Evolutionary conservation across 2,888 invertebrate species (phyloP), one percentile per base, ranked within the genome.

Genomic region (Tillus elongatus): DNA sequence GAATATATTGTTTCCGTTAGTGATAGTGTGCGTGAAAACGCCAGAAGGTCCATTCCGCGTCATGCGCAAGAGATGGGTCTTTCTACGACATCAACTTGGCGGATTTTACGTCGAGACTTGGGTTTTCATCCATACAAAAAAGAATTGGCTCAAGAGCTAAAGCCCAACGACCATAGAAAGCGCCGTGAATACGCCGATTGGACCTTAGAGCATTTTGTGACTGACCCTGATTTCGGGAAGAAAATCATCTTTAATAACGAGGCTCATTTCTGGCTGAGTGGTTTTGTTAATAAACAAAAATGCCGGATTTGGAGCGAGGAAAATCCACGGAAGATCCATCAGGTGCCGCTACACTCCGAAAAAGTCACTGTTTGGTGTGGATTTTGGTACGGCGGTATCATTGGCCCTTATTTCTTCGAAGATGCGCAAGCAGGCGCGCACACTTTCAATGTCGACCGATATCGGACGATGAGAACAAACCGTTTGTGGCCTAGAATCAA

Each of bases 351-450:
- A n/a, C 24, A 19, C 24, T 19, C 24, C 24, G 24, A 8, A 19
- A 19, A n/a, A 19, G 24, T 19, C n/a, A 19, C n/a, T 19, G 24
- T 19, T 19, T 19, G 24, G 24, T 19, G 24, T 19, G 24, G 24
- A 19, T 19, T n/a, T 19, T n/a, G n/a, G 24, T 19, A 6, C 6
- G 24, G 24, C 24, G 24, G 24, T n/a, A 19, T 19, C 24, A 19
- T 19, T n/a, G 24, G n/a, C 24, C 24, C 24, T n/a, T n/a, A n/a
- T 19, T 19, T 19, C 24, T 19, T 19, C 24, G n/a, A 19, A 19
- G 24, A 19, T 19, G 24, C 24, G n/a, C 24, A 19, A n/a, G 24
- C 6, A 19, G 24, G 6, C 24, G n/a, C 24, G 24, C 24, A 8
- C 24, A 19, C 24, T 19, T 6, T 19, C 24, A 19, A 19, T 19